Evolutionary conservation across 2,888 invertebrate genomes (phyloP).

Genomic region (Pyralis farinalis): DNA sequence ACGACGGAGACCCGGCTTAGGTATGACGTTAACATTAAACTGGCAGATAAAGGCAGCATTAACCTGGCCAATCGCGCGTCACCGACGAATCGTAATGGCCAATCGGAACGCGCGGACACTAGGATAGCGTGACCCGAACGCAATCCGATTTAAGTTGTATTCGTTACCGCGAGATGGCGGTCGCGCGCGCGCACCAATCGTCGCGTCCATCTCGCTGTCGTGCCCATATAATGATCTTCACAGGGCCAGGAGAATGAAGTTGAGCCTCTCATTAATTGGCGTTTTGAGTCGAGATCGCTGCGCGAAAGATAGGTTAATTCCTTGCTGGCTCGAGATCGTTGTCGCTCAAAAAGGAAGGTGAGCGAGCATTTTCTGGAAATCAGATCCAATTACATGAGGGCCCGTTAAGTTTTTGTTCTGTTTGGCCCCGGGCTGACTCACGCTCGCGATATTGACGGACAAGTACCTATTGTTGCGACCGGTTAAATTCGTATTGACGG

Average conservation of each 20-base stretch:
- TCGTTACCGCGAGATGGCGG: constrained; percentile 78
- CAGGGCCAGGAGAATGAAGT: constrained; percentile 80
- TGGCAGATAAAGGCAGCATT: constrained; percentile 61
- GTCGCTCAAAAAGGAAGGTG: constrained; percentile 78
- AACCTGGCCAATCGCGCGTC: constrained; percentile 69
- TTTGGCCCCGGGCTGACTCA: constrained; percentile 65
- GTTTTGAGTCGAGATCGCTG: constrained; percentile 80
- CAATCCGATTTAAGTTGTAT: constrained; percentile 72
- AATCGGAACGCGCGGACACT: constrained; percentile 65
- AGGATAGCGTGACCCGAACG: constrained; percentile 80
- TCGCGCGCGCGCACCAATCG: constrained; percentile 72
- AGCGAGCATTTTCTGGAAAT: constrained; percentile 79
- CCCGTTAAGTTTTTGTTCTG: constrained; percentile 78
- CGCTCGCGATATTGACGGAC: constrained; percentile 65
- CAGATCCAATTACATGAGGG: constrained; percentile 79
- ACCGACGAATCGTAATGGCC: constrained; percentile 65
- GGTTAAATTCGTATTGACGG: constrained; percentile 41
- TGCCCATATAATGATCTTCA: constrained; percentile 81
- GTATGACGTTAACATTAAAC: constrained; percentile 69
- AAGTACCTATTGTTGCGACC: constrained; percentile 44
- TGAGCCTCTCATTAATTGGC: constrained; percentile 81
- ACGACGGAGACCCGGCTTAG: constrained; percentile 60
- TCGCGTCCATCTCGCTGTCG: constrained; percentile 79
- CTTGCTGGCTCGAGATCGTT: constrained; percentile 75
- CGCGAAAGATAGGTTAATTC: constrained; percentile 80